Evolutionary conservation across 2,888 invertebrate genomes (phyloP).

Genomic region (Ormia ochracea): DNA sequence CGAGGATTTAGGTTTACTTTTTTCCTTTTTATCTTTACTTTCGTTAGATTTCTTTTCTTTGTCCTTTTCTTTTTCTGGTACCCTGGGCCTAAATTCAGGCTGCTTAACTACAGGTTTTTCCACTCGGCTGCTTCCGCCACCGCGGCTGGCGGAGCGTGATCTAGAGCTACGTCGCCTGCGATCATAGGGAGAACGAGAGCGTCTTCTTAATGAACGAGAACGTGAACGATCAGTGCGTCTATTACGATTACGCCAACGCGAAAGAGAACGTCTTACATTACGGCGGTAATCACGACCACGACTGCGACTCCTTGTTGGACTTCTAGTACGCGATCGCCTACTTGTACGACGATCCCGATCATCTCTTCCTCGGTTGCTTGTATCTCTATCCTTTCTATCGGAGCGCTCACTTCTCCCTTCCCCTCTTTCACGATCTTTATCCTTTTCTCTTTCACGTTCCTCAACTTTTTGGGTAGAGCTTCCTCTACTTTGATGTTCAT

Average conservation of each 20-base stretch:
- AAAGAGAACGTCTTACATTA: constrained; percentile 49
- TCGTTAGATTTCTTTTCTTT: constrained; percentile 66
- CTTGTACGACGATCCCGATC: constrained; percentile 66
- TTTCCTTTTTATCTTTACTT: constrained; percentile 65
- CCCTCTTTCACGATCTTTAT: constrained; percentile 26
- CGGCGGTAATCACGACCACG: constrained; percentile 65
- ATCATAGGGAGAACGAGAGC: constrained; percentile 67
- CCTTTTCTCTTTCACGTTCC: constrained; percentile 60
- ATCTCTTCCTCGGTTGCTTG: constrained; percentile 5
- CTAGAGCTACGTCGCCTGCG: constrained; percentile 65
- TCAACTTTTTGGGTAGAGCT: constrained; percentile 59
- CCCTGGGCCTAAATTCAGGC: constrained; percentile 75
- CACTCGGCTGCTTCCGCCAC: constrained; percentile 64
- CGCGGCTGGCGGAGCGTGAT: constrained; percentile 67
- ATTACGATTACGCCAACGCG: constrained; percentile 64
- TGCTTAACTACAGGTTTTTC: constrained; percentile 75
- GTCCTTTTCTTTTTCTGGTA: constrained; percentile 71
- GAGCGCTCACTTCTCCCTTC: constrained; percentile 43
- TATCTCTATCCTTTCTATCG: constrained; percentile 35
- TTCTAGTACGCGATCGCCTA: constrained; percentile 66
- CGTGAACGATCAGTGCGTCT: constrained; percentile 62
- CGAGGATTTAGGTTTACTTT: constrained; percentile 64
- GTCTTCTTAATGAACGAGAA: constrained; percentile 65
- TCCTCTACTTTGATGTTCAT: constrained; percentile 65
- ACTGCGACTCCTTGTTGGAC: constrained; percentile 68